Percentiles rank a stretch among this genome's conserved stretches.
Conservation (phyloP, 2,888 invertebrate species). For the Archips xylosteana region DNA sequence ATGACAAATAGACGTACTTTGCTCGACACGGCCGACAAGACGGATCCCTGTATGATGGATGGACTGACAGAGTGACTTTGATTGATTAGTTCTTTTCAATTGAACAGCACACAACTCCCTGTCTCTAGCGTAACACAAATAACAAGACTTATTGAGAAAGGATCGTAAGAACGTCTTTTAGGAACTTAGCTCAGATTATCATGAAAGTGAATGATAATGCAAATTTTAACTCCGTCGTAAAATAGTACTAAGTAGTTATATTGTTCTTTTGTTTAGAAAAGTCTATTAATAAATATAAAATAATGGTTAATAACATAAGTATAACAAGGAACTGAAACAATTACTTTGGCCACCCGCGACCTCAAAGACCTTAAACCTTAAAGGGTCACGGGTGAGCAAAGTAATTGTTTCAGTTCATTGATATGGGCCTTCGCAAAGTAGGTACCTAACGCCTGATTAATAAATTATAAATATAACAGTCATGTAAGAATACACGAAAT, state of each 20-base stretch:
- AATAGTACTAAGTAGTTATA: no score
- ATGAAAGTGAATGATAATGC: neutral
- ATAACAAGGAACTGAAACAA: no score
- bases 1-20: conserved; percentile 37
- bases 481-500: no score
- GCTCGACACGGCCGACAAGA: conserved; percentile 32
- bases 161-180: conserved; percentile 1
- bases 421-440: no score
- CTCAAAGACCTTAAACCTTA: no score
- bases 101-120: conserved; percentile 19
- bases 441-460: no score
- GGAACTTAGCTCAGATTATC: neutral
- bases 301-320: neutral
- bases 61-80: conserved; percentile 37
- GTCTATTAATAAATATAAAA: neutral
- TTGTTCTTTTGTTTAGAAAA: no score
- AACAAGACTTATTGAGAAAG: conserved; percentile 6
- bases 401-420: no score
- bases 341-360: no score
- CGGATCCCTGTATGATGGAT: conserved; percentile 36
- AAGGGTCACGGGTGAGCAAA: no score
- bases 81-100: conserved; percentile 41
- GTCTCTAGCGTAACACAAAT: conserved; percentile 10
- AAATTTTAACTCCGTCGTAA: neutral
- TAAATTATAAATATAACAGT: no score